These are phyloP conservation scores for Pogonus chalceus DNA, from an alignment of 1,140 invertebrate genomes.

Conservation along the genomic window DNA sequence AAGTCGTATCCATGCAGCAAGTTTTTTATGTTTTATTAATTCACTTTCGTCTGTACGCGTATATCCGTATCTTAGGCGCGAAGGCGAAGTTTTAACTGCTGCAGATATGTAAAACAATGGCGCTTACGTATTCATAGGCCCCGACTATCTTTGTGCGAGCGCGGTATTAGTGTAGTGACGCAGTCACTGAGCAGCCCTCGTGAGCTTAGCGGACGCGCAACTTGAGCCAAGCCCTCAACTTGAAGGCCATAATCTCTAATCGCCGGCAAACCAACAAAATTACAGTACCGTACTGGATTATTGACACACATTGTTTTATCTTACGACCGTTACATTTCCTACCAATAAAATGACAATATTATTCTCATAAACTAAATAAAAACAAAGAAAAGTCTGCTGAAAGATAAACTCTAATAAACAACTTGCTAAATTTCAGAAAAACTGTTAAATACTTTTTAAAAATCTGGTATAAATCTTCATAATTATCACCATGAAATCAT, in stretches of 20 bases:
- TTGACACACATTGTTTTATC: too few species aligned
- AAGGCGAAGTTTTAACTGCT: constrained; percentile 3
- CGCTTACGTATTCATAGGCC: constrained; percentile 4
- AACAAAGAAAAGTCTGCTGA: too few species aligned
- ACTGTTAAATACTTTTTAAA: too few species aligned
- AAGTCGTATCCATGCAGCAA: neutral
- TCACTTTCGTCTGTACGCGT: neutral
- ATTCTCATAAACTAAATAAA: too few species aligned
- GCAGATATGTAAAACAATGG: constrained; percentile 5
- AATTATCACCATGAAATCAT: too few species aligned
- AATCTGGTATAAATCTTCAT: too few species aligned
- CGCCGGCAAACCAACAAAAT: too few species aligned
- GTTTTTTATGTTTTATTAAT: constrained; percentile 6
- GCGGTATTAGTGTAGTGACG: constrained; percentile 1
- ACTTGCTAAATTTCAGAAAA: too few species aligned
- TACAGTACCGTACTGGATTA: too few species aligned
- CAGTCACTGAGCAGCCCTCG: neutral
- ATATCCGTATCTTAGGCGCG: neutral
- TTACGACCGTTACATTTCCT: too few species aligned
- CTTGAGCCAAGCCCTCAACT: neutral
- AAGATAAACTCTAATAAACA: too few species aligned
- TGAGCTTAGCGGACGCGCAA: neutral
- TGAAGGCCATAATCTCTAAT: neutral
- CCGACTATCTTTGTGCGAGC: neutral
- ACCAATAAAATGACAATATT: too few species aligned